Evolutionary conservation across 1,140 invertebrate species (phyloP), one percentile per base, ranked within the genome.

Genomic region (Hypsibius dujardini): DNA sequence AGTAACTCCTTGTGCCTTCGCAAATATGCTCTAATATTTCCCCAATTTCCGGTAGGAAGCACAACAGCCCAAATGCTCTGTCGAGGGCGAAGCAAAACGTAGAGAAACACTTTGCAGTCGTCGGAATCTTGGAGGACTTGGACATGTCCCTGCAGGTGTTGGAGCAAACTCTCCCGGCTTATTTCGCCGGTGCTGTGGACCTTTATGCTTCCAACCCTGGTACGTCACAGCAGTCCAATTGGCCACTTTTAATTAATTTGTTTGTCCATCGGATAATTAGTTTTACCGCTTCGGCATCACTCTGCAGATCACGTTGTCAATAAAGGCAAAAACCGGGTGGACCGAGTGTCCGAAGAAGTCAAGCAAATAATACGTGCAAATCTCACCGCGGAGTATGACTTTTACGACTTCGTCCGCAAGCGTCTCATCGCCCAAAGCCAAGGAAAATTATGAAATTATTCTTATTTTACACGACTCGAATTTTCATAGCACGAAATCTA

Each of bases 341-440:
- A 72, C 14, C 86, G 87, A 1, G 89, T 92, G 0, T 87, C 87
- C 56, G 87, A 91, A 75, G 85, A 87, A 76, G 85, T 92, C 0
- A 91, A 91, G 78, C 85, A 91, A 46, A 85, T 91, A n/a, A 88
- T 92, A 0, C 82, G 89, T 73, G 83, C 83, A 60, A 92, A 92
- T 77, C 90, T 93, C 76, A 91, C 90, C 0, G 83, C 87, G 71
- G 90, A 93, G 80, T 89, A 92, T 42, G 90, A 92, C 77, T 91
- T 93, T 77, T 93, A 92, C 78, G 86, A 92, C 76, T 93, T 92
- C 77, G 91, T 89, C 76, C 86, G 85, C 75, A 89, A 92, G 78
- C 81, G 90, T 75, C 80, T 93, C 7, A 28, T 28, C 28, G 28
- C 28, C 28, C 28, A 28, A 28, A 28, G 28, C 28, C 28, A 28